Evolutionary conservation across 2,888 invertebrate species (phyloP), one percentile per base, ranked within the genome.

Genomic region (Oconnorella tubifera): DNA sequence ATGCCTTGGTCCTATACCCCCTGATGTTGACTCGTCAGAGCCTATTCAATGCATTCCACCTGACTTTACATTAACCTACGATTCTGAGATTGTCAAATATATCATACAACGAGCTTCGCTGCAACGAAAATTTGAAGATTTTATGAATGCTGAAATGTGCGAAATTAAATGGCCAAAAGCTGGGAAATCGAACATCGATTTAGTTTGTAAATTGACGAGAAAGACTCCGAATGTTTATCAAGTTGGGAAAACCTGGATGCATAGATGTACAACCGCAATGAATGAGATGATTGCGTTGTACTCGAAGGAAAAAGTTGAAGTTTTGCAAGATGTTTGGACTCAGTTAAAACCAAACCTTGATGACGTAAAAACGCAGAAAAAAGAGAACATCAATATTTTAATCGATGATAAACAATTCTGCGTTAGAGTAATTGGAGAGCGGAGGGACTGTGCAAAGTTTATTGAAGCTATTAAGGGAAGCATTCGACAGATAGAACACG

Each of bases 1-100:
- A 23, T 62, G 55, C 25, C 33, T 64, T 29, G 64, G 64, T 6
- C 25, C 32, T n/a, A 53, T 64, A 29, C 64, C 64, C n/a, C 64
- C 64, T 1, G 55, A 58, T 3, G 61, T 61, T 27, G 56, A 64
- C 60, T 28, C 53, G 3, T 28, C 28, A 25, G 32, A 29, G 55
- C 64, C 60, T 10, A 28, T 25, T 6, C 32, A 56, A 27, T 61
- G 33, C 33, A 25, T 64, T n/a, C 64, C 64, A 3, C 29, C 58
- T 10, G 33, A 64, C 29, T 28, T 64, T n/a, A 3, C 14, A 2
- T 23, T 64, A 23, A n/a, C 49, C 29, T 40, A 25, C 23, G 59
- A 59, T 25, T 25, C 33, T 2, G 27, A 32, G 59, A 33, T 31
- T 28, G 23, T 59, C 1, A 2, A 50, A 33, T 50, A 51, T 25